phyloP scores from a whole-genome alignment of 2,797 vertebrate genomes.

The Poeciliopsis gracilis region DNA sequence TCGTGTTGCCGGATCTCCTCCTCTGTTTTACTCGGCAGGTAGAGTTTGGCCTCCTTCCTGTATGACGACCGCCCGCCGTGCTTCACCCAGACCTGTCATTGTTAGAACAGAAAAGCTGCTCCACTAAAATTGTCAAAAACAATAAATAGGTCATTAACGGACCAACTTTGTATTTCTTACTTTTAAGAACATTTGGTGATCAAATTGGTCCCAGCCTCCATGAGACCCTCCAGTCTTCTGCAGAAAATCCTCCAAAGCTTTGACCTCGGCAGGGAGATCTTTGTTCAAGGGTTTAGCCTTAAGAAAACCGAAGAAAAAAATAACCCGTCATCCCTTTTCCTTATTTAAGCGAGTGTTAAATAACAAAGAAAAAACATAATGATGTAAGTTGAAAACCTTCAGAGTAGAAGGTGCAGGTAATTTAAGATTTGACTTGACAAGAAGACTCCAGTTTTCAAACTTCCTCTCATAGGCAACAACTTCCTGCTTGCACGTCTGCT shows the following conservation, averaged over 20 bases:
- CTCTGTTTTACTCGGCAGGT: conserved; percentile 83
- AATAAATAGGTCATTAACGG: neutral
- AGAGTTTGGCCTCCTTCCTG: conserved; percentile 82
- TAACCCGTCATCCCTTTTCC: neutral
- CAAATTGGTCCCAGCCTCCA: conserved; percentile 92
- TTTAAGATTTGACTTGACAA: conserved; percentile 65
- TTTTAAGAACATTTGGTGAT: conserved; percentile 89
- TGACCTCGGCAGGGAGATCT: conserved; percentile 83
- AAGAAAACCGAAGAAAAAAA: conserved; percentile 5
- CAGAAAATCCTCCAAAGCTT: conserved; percentile 87
- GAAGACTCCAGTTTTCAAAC: conserved; percentile 84
- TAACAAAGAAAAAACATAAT: neutral
- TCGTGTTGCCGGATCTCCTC: conserved; percentile 87
- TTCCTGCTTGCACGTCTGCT: conserved; percentile 85
- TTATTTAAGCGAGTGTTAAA: neutral
- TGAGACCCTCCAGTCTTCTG: conserved; percentile 85
- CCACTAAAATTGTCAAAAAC: neutral
- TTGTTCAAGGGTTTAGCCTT: conserved; percentile 44
- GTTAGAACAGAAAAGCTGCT: conserved; percentile 6
- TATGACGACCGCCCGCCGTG: conserved; percentile 82
- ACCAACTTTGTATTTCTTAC: conserved; percentile 55
- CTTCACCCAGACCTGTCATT: conserved; percentile 75
- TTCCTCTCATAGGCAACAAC: conserved; percentile 86
- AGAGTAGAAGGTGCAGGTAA: conserved; percentile 48
- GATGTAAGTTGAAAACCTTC: conserved; percentile 52